Percentiles rank a stretch among this genome's conserved stretches.
phyloP scores from a whole-genome alignment of 2,888 invertebrate genomes.

The Pardosa pseudoannulata region DNA sequence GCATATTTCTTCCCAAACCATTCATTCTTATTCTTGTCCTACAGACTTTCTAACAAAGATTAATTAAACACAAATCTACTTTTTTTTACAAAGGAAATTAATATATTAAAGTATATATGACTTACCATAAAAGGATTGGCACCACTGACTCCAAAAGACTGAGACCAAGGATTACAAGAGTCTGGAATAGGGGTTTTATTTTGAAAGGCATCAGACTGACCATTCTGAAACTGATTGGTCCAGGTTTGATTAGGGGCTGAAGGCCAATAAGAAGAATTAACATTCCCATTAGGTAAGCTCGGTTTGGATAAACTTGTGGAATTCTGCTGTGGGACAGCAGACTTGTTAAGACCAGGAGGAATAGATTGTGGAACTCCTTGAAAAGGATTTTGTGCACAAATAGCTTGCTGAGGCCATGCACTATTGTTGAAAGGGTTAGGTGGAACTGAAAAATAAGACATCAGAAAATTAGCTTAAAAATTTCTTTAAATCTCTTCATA shows the following conservation, averaged over 20 bases:
- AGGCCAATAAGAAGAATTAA: conserved; percentile 37
- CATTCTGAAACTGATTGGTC: conserved; percentile 18
- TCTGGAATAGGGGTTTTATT: conserved; percentile 33
- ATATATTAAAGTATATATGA: too few relatives aligned
- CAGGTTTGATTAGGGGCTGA: conserved; percentile 23
- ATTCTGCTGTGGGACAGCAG: conserved; percentile 19
- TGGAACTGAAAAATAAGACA: conserved; percentile 20
- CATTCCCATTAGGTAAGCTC: conserved; percentile 60
- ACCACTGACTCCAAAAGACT: conserved; percentile 43
- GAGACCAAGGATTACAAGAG: conserved; percentile 55
- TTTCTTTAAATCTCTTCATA: too few relatives aligned
- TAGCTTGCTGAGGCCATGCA: conserved; percentile 29
- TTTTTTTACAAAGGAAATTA: too few relatives aligned
- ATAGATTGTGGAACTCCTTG: conserved; percentile 22
- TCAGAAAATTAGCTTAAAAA: too few relatives aligned
- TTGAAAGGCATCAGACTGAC: conserved; percentile 48
- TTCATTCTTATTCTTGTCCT: too few relatives aligned
- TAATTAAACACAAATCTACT: too few relatives aligned
- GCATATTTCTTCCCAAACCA: too few relatives aligned
- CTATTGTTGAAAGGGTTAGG: conserved; percentile 51
- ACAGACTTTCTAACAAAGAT: too few relatives aligned
- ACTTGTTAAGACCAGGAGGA: conserved; percentile 1
- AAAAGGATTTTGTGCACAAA: conserved; percentile 48
- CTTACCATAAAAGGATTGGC: conserved; percentile 62
- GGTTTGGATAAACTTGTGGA: conserved; percentile 39